phyloP scores from a whole-genome alignment of 1,140 invertebrate species.

The Wiebesia pumilae region DNA sequence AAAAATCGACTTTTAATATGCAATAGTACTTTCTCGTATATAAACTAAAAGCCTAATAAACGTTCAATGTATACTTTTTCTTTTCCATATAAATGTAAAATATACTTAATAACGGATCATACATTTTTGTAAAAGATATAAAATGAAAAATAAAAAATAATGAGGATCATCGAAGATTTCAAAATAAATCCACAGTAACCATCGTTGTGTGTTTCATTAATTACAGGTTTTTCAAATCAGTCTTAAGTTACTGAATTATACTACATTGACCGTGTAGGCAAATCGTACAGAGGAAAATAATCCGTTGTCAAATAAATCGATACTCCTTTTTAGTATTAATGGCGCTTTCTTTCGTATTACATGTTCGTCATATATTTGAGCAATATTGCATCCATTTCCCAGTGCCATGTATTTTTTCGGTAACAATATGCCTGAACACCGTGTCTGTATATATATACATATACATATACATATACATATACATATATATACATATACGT shows the following conservation, averaged over 20 bases:
- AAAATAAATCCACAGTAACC: constrained; percentile 24
- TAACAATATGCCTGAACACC: constrained; percentile 30
- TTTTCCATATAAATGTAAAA: not conserved
- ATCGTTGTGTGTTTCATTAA: constrained; percentile 3
- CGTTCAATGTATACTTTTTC: constrained; percentile 3
- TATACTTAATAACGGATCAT: constrained; percentile 14
- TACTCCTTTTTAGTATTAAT: constrained; percentile 10
- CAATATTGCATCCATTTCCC: constrained; percentile 70
- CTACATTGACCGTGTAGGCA: not conserved
- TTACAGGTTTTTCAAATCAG: constrained; percentile 24
- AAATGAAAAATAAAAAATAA: constrained; percentile 48
- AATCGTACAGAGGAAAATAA: constrained; percentile 25
- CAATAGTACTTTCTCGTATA: constrained; percentile 7
- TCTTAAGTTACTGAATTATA: constrained; percentile 38
- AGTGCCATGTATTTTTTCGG: constrained; percentile 55
- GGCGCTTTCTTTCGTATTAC: constrained; percentile 49
- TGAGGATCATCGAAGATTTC: constrained; percentile 28
- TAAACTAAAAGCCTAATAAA: constrained; percentile 43
- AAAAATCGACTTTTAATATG: constrained; percentile 15
- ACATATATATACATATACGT: not conserved
- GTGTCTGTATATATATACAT: not conserved
- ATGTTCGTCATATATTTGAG: constrained; percentile 56
- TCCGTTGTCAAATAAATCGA: constrained; percentile 29
- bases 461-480: not conserved
- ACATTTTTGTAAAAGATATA: constrained; percentile 26